Conservation (phyloP, 1,140 invertebrate species). For the Ruditapes philippinarum region DNA sequence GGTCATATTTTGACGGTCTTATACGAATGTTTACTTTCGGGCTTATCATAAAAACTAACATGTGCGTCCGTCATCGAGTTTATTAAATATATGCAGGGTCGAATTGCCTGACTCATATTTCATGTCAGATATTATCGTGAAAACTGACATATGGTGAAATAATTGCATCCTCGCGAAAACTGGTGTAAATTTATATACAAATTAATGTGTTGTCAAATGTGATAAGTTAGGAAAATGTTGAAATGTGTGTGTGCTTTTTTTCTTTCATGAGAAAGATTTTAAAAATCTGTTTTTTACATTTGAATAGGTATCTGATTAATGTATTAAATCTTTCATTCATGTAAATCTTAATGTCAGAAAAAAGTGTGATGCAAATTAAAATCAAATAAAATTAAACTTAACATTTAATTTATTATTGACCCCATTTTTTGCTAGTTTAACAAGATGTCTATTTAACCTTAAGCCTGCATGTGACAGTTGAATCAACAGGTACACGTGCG, state of each 20-base stretch:
- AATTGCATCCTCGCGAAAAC: slow-evolving; percentile 56
- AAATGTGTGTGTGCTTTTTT: not conserved
- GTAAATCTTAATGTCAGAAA: no score
- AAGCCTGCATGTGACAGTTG: no score
- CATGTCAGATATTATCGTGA: slow-evolving; percentile 43
- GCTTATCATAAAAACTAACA: slow-evolving; percentile 61
- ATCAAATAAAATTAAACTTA: no score
- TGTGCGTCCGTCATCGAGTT: slow-evolving; percentile 40
- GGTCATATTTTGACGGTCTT: slow-evolving; percentile 56
- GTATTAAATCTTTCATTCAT: no score
- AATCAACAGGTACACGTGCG: no score
- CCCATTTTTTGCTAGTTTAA: no score
- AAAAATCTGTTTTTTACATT: not conserved
- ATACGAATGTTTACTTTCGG: slow-evolving; percentile 46
- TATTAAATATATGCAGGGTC: slow-evolving; percentile 60
- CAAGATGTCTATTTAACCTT: no score
- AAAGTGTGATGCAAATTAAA: no score
- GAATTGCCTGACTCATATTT: slow-evolving; percentile 36
- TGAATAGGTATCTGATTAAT: no score
- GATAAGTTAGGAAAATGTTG: not conserved
- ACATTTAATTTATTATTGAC: no score
- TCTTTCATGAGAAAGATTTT: slow-evolving; percentile 7
- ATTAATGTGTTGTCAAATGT: slow-evolving; percentile 55
- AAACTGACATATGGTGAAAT: slow-evolving; percentile 58
- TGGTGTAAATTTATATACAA: slow-evolving; percentile 56